These are phyloP conservation scores for Triplophysa tibetana DNA, from an alignment of 2,113 vertebrate genomes.

Conservation along the genomic window DNA sequence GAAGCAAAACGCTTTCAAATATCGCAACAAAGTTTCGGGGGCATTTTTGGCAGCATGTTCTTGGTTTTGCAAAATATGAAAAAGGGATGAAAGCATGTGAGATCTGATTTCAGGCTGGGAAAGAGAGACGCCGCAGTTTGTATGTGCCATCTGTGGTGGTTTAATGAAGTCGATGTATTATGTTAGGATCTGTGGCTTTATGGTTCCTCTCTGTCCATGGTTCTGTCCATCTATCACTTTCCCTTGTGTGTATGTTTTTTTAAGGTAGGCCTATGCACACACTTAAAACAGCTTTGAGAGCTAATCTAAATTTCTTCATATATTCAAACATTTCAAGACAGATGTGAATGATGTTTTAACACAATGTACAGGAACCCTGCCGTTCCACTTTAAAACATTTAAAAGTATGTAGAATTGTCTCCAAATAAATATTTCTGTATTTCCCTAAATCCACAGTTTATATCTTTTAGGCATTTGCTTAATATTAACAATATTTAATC, in stretches of 20 bases:
- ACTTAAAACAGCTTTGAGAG: neutral
- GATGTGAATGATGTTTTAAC: neutral
- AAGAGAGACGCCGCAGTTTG: neutral
- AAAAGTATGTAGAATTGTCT: too few species aligned
- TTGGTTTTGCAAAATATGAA: neutral
- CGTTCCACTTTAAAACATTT: neutral
- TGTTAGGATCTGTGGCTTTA: slow-evolving; percentile 32
- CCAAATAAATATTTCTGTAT: neutral
- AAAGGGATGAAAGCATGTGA: slow-evolving; percentile 5
- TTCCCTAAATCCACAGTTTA: neutral
- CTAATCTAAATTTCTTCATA: neutral
- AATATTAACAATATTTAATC: slow-evolving; percentile 18
- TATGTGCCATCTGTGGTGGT: slow-evolving; percentile 19
- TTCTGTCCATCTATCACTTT: neutral
- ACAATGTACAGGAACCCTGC: neutral
- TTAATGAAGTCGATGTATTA: slow-evolving; percentile 7
- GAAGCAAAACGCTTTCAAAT: slow-evolving; percentile 9
- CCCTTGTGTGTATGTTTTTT: slow-evolving; percentile 39
- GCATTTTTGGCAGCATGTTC: slow-evolving; percentile 11
- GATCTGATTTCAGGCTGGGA: neutral
- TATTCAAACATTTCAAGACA: neutral
- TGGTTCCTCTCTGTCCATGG: slow-evolving; percentile 53
- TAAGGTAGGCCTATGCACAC: slow-evolving; percentile 5
- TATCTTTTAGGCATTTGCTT: neutral
- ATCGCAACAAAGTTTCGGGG: neutral